Base-by-base conservation (phyloP, 2,888 invertebrate genomes). In the Chironomus riparius region DNA sequence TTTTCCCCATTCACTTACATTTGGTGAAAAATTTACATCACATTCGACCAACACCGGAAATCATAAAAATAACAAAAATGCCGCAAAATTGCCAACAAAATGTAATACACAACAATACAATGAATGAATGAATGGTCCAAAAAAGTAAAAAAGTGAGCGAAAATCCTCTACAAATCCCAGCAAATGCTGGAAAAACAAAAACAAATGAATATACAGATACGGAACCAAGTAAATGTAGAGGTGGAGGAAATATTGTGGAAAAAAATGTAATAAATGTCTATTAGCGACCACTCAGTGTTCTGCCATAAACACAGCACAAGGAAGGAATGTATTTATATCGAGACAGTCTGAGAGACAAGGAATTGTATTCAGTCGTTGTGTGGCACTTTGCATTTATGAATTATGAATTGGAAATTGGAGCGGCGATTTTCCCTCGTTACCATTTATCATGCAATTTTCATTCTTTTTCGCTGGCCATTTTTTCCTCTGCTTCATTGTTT, bases 351-450 rank as follows among this genome's bases (percentile, higher is more conserved):
- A 38, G 38, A 38, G 38, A 38, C 38, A 38, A 38, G 38, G 15
- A 56, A 18, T 56, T 56, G 56, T 56, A 56, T 56, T 18, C 56
- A 56, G 56, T 56, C 56, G 56, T 18, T 56, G 6, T 38, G 10
- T 56, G 18, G 10, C 62, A 28, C 28, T 61, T 72, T 72, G 28
- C 38, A 56, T 56, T 72, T 72, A 72, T 72, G 62, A 72, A 72
- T 72, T 72, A 72, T 72, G 72, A 56, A 72, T 72, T 72, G 61
- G 56, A 72, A 72, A 72, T 72, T 72, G 72, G 38, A 28, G 28
- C 72, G 56, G 72, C 72, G 72, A 72, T 72, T 72, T 62, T 56
- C 72, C 72, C 56, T 47, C 71, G 62, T 50, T 72, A n/a, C 72
- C 62, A 62, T 72, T 72, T 72, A 72, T 72, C 72, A 72, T 72